A percentile compares a stretch with the other conserved stretches of the same genome.
Conservation (phyloP, 1,140 invertebrate species). For the Drosophila bocki region DNA sequence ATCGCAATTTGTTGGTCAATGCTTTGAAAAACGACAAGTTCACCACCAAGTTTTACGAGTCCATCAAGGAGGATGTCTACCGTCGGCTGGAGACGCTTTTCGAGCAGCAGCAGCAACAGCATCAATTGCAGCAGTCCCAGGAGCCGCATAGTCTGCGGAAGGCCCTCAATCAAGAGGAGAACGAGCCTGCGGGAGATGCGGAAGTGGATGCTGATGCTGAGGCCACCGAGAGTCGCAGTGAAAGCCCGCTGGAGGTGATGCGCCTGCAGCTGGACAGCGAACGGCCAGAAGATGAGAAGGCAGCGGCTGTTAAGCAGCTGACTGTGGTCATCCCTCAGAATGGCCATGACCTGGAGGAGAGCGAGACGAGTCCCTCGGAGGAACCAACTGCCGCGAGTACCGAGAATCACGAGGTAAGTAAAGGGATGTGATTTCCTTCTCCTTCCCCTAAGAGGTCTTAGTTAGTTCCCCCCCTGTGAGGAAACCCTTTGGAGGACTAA, state of each 20-base stretch:
- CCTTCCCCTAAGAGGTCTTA: not conserved
- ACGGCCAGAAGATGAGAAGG: constrained; percentile 66
- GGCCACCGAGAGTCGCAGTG: constrained; percentile 67
- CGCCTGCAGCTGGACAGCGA: constrained; percentile 51
- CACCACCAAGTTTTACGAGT: constrained; percentile 88
- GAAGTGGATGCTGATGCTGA: constrained; percentile 35
- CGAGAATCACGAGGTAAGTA: constrained; percentile 60
- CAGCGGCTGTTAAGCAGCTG: constrained; percentile 14
- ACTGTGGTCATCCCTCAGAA: constrained; percentile 11
- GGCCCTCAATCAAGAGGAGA: constrained; percentile 54
- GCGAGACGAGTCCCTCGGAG: constrained; percentile 27
- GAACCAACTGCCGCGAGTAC: not conserved
- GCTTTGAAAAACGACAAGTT: constrained; percentile 85
- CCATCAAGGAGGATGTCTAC: constrained; percentile 89
- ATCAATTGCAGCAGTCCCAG: constrained; percentile 40
- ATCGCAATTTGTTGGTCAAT: constrained; percentile 81
- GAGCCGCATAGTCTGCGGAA: constrained; percentile 83
- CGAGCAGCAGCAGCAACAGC: constrained; percentile 88
- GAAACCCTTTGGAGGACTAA: not conserved
- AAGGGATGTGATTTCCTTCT: not conserved
- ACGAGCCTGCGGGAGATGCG: constrained; percentile 19
- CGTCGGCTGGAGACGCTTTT: constrained; percentile 89
- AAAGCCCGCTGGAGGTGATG: constrained; percentile 43
- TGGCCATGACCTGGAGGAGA: constrained; percentile 19
- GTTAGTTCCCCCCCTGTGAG: not conserved